A percentile compares a stretch with the other conserved stretches of the same genome.
These are phyloP conservation scores for Isotomurus palustris DNA, from an alignment of 2,888 invertebrate species.

Conservation along the genomic window DNA sequence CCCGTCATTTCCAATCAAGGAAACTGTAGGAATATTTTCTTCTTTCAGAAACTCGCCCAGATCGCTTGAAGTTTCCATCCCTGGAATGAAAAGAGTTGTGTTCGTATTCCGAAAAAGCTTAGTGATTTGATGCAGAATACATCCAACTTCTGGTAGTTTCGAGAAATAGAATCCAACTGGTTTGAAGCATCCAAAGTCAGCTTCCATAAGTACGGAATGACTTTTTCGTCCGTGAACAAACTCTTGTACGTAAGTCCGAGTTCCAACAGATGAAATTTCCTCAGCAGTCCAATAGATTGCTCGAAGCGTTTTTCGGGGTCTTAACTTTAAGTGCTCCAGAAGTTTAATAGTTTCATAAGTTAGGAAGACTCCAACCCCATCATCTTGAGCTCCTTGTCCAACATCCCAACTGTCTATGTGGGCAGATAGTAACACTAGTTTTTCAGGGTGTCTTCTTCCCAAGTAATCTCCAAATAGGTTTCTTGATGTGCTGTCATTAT, in stretches of 20 bases:
- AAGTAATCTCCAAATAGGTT: conserved; percentile 69
- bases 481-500: conserved; percentile 52
- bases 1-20: conserved; percentile 63
- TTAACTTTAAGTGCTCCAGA: conserved; percentile 48
- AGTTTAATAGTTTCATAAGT: conserved; percentile 50
- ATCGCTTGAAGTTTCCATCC: conserved; percentile 14
- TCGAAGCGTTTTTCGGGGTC: conserved; percentile 51
- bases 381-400: conserved; percentile 55
- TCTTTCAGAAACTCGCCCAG: conserved; percentile 20
- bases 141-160: conserved; percentile 59
- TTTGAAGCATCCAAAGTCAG: conserved; percentile 74
- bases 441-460: conserved; percentile 55
- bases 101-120: conserved; percentile 11
- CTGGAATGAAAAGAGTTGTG: conserved; percentile 8
- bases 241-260: conserved; percentile 58
- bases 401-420: conserved; percentile 48
- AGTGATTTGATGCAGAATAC: conserved; percentile 62
- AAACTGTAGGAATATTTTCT: conserved; percentile 64
- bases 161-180: conserved; percentile 64
- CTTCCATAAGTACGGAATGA: conserved; percentile 73
- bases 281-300: conserved; percentile 56
- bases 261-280: conserved; percentile 67
- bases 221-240: conserved; percentile 59
- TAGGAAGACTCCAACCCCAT: conserved; percentile 52
- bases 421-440: conserved; percentile 52